phyloP scores from a whole-genome alignment of 2,113 vertebrate species.

The Dissostichus mawsoni region DNA sequence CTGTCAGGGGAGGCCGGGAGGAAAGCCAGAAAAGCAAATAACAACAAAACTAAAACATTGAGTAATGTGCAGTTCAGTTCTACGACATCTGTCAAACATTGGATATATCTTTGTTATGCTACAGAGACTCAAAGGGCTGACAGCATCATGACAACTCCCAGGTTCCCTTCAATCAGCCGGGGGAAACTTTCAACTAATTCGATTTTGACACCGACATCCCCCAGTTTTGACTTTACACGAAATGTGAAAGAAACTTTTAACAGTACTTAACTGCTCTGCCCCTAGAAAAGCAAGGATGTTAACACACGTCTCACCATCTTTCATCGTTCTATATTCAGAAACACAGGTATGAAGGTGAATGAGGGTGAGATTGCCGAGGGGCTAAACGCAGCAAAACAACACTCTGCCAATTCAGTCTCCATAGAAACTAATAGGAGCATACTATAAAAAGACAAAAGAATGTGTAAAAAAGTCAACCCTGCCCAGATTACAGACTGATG shows the following conservation, averaged over 20 bases:
- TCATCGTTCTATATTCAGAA: conserved; percentile 61
- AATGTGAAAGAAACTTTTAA: conserved; percentile 26
- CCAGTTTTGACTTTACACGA: conserved; percentile 15
- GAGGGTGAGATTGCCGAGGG: conserved; percentile 59
- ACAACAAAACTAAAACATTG: conserved; percentile 28
- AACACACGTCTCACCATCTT: conserved; percentile 43
- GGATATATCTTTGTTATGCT: conserved; percentile 26
- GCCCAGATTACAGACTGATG: conserved; percentile 20
- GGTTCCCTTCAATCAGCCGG: background rate
- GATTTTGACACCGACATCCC: conserved; percentile 10
- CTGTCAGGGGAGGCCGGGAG: background rate
- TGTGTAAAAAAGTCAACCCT: conserved; percentile 27
- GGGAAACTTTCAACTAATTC: conserved; percentile 26
- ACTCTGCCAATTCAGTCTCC: conserved; percentile 60
- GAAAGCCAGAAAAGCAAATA: conserved; percentile 12
- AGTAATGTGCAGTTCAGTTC: background rate
- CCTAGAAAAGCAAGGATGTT: conserved; percentile 24
- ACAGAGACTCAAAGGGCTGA: conserved; percentile 1
- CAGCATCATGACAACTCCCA: background rate
- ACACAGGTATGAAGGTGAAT: conserved; percentile 63
- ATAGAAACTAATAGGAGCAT: conserved; percentile 69
- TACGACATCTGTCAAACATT: conserved; percentile 22
- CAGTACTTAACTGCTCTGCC: conserved; percentile 23
- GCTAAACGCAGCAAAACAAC: conserved; percentile 55
- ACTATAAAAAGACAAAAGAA: conserved; percentile 58